These are phyloP conservation scores for Nephila pilipes DNA, from an alignment of 1,140 invertebrate genomes.

Conservation along the genomic window DNA sequence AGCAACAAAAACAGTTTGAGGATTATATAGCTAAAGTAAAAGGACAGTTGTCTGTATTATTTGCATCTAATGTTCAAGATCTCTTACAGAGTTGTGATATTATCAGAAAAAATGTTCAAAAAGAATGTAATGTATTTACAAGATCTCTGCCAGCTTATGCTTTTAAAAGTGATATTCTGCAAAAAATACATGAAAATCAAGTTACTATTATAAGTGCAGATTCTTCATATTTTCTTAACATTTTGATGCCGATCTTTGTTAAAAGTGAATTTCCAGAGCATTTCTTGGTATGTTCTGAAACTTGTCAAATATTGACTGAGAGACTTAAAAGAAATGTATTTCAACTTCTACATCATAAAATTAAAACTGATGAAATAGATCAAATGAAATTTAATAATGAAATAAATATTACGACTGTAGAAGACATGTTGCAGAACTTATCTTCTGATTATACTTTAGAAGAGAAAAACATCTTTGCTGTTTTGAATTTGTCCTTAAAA, in stretches of 20 bases:
- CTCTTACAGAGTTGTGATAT: conserved; percentile 10
- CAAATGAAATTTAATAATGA: background rate
- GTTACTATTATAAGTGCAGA: conserved; percentile 61
- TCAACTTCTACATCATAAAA: background rate
- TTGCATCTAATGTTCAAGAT: conserved; percentile 23
- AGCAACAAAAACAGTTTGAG: conserved; percentile 57
- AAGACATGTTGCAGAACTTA: conserved; percentile 36
- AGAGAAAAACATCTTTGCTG: conserved; percentile 22
- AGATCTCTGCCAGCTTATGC: conserved; percentile 56
- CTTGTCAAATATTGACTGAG: conserved; percentile 2
- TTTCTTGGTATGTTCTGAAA: conserved; percentile 57
- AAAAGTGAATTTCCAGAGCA: conserved; percentile 48
- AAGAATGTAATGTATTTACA: conserved; percentile 63
- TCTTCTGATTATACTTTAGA: background rate
- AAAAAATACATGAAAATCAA: conserved; percentile 19
- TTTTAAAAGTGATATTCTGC: conserved; percentile 33
- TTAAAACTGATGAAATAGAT: background rate
- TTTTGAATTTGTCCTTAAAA: conserved; percentile 55
- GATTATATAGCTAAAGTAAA: conserved; percentile 21
- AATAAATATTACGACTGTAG: conserved; percentile 23
- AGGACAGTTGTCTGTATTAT: conserved; percentile 17
- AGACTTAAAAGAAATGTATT: conserved; percentile 46
- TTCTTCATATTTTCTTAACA: conserved; percentile 54
- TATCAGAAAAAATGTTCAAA: conserved; percentile 35
- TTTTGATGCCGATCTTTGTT: conserved; percentile 39